phyloP scores from a whole-genome alignment of 2,797 vertebrate species.

The Enteromius argenteus region DNA sequence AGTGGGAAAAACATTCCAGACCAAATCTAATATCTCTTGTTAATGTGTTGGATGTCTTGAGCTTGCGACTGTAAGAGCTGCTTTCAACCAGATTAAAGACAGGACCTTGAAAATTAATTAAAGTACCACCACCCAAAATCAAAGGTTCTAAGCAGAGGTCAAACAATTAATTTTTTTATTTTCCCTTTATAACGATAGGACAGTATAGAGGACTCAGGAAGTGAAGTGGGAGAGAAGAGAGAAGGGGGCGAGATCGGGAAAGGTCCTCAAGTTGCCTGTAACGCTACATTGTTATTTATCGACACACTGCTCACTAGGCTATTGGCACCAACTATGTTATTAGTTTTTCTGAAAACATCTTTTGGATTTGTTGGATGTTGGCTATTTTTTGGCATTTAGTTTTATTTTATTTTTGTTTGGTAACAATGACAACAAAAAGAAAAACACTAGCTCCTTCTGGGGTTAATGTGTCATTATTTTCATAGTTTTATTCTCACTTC shows the following conservation, averaged over 20 bases:
- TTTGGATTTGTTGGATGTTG: not conserved
- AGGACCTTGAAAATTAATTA: not conserved
- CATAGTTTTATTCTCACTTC: not conserved
- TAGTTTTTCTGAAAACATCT: not conserved
- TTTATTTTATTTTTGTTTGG: not conserved
- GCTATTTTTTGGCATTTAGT: not conserved
- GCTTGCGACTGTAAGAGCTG: not conserved
- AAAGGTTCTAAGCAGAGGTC: not conserved
- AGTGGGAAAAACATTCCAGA: constrained; percentile 28
- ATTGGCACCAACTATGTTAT: not conserved
- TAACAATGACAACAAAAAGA: not conserved
- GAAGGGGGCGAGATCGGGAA: no score
- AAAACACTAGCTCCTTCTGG: not conserved
- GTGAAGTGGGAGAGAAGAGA: no score
- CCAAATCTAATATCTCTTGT: constrained; percentile 25
- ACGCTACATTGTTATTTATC: no score
- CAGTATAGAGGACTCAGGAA: not conserved
- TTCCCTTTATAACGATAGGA: not conserved
- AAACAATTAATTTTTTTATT: not conserved
- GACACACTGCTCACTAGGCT: no score
- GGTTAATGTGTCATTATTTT: not conserved
- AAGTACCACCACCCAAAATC: not conserved
- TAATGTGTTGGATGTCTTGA: not conserved
- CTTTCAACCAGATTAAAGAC: constrained; percentile 9
- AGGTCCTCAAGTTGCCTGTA: no score